A percentile compares a stretch with the other conserved stretches of the same genome.
phyloP scores from a whole-genome alignment of 2,888 invertebrate genomes.

The Troglohyphantes excavatus region DNA sequence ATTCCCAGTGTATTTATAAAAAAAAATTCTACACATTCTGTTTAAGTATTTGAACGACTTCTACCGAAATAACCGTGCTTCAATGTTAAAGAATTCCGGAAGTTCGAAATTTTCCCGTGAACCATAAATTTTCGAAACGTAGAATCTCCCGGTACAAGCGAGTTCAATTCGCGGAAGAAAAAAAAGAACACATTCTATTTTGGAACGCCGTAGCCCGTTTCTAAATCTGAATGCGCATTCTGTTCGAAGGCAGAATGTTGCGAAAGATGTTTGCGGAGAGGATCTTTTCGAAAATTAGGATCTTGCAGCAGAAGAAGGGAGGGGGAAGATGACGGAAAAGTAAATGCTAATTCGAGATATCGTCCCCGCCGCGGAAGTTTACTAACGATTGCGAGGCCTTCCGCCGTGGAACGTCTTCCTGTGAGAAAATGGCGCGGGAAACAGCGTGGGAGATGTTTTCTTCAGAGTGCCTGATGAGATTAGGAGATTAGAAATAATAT shows the following conservation, averaged over 20 bases:
- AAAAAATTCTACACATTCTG: too few species aligned
- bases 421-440: conserved; percentile 21
- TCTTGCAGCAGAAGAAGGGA: background rate
- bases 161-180: background rate
- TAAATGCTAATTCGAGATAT: conserved; percentile 62
- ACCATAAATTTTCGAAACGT: background rate
- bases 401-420: conserved; percentile 38
- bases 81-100: too few species aligned
- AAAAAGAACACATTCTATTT: conserved; percentile 71
- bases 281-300: conserved; percentile 34
- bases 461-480: background rate
- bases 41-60: too few species aligned
- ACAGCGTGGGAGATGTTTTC: conserved; percentile 5
- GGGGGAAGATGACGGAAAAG: conserved; percentile 1
- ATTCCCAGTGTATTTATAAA: too few species aligned
- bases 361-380: conserved; percentile 47
- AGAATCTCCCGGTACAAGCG: background rate
- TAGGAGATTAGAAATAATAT: background rate
- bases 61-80: too few species aligned
- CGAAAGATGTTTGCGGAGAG: conserved; percentile 35
- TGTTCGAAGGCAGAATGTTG: conserved; percentile 37
- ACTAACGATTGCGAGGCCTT: conserved; percentile 43
- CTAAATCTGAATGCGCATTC: conserved; percentile 70
- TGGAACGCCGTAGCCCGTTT: conserved; percentile 55
- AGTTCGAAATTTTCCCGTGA: too few species aligned